Conservation (phyloP, 2,113 vertebrate genomes). For the Lampris megalopsis region DNA sequence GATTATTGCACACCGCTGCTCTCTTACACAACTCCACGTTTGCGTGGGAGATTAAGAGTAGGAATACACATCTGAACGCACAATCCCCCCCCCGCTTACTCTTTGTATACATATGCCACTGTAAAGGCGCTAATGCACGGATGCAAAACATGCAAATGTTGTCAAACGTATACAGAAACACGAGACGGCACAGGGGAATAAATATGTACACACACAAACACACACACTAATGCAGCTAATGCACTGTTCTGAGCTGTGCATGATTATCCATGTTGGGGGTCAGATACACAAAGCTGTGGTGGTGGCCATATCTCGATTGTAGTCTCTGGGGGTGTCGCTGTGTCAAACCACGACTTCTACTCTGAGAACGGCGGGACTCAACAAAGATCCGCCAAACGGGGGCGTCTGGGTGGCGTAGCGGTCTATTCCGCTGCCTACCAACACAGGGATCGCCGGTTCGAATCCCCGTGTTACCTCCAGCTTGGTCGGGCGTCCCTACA, state of each 20-base stretch:
- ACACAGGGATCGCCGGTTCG: too few species aligned
- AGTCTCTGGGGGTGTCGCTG: not conserved
- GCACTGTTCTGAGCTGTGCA: not conserved
- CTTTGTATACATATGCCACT: not conserved
- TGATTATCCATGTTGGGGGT: not conserved
- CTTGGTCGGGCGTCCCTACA: too few species aligned
- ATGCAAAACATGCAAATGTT: not conserved
- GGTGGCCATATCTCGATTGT: constrained; percentile 4
- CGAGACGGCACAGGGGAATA: not conserved
- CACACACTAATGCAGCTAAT: not conserved
- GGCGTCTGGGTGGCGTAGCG: too few species aligned
- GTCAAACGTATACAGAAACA: not conserved
- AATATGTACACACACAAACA: constrained; percentile 2
- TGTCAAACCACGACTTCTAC: too few species aligned
- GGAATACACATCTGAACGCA: not conserved
- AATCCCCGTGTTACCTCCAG: too few species aligned
- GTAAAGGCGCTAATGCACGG: not conserved
- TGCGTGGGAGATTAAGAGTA: constrained; percentile 47
- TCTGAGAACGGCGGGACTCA: too few species aligned
- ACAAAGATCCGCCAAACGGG: too few species aligned
- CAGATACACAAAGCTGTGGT: not conserved
- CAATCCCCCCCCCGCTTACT: not conserved
- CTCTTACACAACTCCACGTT: constrained; percentile 36
- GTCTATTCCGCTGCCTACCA: too few species aligned
- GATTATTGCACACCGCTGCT: constrained; percentile 40